phyloP scores from a whole-genome alignment of 2,797 vertebrate genomes.

The Mico argentatus region DNA sequence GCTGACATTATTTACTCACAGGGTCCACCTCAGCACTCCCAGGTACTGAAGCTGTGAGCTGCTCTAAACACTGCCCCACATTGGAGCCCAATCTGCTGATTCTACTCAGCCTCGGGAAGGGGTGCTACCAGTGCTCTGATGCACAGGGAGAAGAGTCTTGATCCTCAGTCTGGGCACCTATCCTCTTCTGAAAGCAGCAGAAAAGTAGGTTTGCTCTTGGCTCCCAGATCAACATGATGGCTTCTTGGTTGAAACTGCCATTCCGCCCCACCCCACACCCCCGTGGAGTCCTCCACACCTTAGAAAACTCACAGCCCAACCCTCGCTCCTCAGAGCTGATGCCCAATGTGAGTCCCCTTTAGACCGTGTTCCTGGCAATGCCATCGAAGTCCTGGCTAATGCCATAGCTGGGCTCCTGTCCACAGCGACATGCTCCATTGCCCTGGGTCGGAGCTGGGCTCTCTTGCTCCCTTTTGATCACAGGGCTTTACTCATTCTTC shows the following conservation, averaged over 20 bases:
- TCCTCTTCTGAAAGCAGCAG: background rate
- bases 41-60: background rate
- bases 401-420: background rate
- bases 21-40: background rate
- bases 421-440: background rate
- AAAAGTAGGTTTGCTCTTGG: background rate
- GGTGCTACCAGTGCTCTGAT: background rate
- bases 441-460: background rate
- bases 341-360: background rate
- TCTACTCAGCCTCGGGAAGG: background rate
- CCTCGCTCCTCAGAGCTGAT: background rate
- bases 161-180: background rate
- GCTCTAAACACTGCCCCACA: fast-evolving
- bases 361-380: background rate
- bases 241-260: background rate
- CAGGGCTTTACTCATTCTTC: background rate
- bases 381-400: background rate
- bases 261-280: fast-evolving
- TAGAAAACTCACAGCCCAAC: background rate
- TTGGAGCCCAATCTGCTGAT: too few species aligned
- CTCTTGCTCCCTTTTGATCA: background rate
- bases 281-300: fast-evolving
- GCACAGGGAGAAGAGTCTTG: background rate
- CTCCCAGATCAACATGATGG: background rate
- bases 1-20: background rate